Conservation (phyloP, 2,888 invertebrate species). For the Scaptomyza tumidula region DNA sequence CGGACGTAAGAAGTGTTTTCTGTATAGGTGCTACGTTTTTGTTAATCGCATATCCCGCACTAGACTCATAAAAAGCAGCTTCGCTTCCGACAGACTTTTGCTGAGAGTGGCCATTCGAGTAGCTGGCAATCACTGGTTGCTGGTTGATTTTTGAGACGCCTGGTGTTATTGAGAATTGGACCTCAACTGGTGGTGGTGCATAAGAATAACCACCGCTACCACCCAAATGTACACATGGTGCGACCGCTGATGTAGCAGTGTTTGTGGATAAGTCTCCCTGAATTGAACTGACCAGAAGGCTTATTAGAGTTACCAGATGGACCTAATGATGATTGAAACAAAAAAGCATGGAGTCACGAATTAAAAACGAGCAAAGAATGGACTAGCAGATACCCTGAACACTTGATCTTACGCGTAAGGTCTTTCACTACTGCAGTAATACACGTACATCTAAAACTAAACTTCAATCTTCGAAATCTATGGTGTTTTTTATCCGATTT, state of each 20-base stretch:
- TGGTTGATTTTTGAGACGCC: constrained; percentile 75
- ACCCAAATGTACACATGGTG: constrained; percentile 80
- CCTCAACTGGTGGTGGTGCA: constrained; percentile 85
- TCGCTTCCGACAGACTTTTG: constrained; percentile 83
- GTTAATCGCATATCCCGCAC: constrained; percentile 74
- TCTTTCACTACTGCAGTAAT: too few species aligned
- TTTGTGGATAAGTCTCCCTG: constrained; percentile 70
- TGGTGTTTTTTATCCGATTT: too few species aligned
- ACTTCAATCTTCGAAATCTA: too few species aligned
- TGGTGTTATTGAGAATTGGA: constrained; percentile 85
- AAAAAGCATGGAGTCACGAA: neutral
- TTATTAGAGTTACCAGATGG: constrained; percentile 73
- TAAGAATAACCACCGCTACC: constrained; percentile 86
- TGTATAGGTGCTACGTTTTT: constrained; percentile 77
- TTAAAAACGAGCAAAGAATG: neutral
- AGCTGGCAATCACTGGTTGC: constrained; percentile 79
- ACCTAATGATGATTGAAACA: constrained; percentile 40
- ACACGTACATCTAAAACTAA: too few species aligned
- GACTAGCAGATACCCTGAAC: too few species aligned
- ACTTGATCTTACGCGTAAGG: too few species aligned
- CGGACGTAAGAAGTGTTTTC: constrained; percentile 71
- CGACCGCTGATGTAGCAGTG: constrained; percentile 63
- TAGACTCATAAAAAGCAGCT: constrained; percentile 77
- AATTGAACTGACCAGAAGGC: constrained; percentile 70
- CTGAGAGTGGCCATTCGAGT: constrained; percentile 82